Evolutionary conservation across 2,888 invertebrate species (phyloP).

Genomic region (Rhagonycha lutea): DNA sequence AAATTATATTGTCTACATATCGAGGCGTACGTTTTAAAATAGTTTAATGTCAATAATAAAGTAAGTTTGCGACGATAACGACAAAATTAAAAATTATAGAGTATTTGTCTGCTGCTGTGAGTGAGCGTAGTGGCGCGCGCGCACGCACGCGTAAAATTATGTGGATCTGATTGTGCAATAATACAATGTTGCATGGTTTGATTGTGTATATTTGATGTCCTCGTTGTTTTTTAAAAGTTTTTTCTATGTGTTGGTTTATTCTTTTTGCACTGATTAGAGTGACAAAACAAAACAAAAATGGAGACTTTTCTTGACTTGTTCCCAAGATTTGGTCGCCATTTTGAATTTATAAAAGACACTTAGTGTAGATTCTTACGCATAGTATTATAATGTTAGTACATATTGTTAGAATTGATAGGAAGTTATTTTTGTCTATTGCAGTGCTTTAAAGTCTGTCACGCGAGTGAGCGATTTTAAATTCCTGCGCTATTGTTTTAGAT

Average conservation of each 20-base stretch:
- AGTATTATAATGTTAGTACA: conserved; percentile 52
- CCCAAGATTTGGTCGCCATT: conserved; percentile 23
- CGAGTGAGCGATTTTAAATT: conserved; percentile 28
- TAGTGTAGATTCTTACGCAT: conserved; percentile 52
- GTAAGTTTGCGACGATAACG: not conserved
- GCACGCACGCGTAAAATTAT: not conserved
- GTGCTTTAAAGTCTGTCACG: conserved; percentile 22
- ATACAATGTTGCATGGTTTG: not conserved
- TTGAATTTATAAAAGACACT: conserved; percentile 50
- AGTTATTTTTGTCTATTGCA: conserved; percentile 37
- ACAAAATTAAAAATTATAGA: not conserved
- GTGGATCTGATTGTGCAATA: not conserved
- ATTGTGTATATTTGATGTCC: not conserved
- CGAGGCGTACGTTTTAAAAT: not conserved
- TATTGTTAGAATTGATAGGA: conserved; percentile 35
- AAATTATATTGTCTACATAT: conserved; percentile 6
- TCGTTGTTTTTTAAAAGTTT: not conserved
- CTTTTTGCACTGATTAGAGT: not conserved
- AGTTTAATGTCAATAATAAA: conserved; percentile 3
- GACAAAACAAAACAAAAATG: conserved; percentile 10
- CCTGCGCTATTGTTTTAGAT: conserved; percentile 32
- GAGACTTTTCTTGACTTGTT: conserved; percentile 18
- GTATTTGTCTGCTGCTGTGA: not conserved
- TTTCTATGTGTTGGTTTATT: not conserved
- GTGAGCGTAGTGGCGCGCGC: not conserved